phyloP scores from a whole-genome alignment of 2,113 vertebrate species.

The Bos indicus region DNA sequence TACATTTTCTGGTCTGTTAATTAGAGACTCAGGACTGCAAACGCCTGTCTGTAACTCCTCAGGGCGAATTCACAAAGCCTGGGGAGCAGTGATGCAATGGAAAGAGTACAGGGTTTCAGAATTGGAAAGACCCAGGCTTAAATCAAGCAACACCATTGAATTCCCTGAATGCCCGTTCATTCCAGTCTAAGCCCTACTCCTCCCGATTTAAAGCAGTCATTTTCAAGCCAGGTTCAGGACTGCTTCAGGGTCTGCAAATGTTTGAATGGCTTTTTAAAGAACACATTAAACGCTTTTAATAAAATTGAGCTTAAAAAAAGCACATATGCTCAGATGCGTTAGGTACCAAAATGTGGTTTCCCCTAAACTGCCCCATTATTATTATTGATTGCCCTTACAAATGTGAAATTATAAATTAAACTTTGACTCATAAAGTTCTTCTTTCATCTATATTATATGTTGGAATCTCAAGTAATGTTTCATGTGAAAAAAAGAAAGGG shows the following conservation, averaged over 20 bases:
- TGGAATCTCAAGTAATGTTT: not conserved
- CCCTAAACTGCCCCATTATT: not conserved
- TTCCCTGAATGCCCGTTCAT: constrained; percentile 51
- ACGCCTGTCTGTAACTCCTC: constrained; percentile 47
- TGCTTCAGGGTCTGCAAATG: constrained; percentile 32
- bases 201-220: constrained; percentile 19
- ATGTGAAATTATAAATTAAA: constrained; percentile 23
- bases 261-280: not conserved
- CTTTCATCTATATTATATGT: not conserved
- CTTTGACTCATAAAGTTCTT: not conserved
- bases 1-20: constrained; percentile 60
- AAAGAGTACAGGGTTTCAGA: constrained; percentile 37
- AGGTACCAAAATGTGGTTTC: not conserved
- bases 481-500: not conserved
- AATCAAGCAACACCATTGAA: constrained; percentile 57
- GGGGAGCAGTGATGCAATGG: constrained; percentile 56
- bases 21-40: constrained; percentile 41
- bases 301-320: constrained; percentile 44
- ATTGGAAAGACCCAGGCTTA: constrained; percentile 55
- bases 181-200: constrained; percentile 1
- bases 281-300: constrained; percentile 25
- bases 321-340: not conserved
- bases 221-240: constrained; percentile 28
- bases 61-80: constrained; percentile 21
- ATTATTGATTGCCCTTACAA: not conserved